Evolutionary conservation across 1,140 invertebrate species (phyloP).

Genomic region (Drosophila melanogaster): Release_6_plus_ISO1_MT NC_004354.4:9396501-9397000

Average conservation of each 20-base stretch:
- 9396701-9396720: neutral
- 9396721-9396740: neutral
- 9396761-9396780: neutral
- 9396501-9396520: constrained; percentile 33
- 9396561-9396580: neutral
- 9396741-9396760: neutral
- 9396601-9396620: constrained; percentile 32
- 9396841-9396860: too few species aligned
- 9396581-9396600: neutral
- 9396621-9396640: constrained; percentile 18
- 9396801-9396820: too few species aligned
- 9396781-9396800: too few species aligned
- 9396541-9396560: neutral
- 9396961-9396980: too few species aligned
- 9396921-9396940: too few species aligned
- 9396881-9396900: too few species aligned
- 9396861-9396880: too few species aligned
- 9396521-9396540: constrained; percentile 5
- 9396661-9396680: constrained; percentile 51
- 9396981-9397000: too few species aligned
- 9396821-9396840: too few species aligned
- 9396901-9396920: too few species aligned
- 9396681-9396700: constrained; percentile 39
- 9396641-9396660: constrained; percentile 59
- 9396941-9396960: too few species aligned